Base-by-base conservation (phyloP, 2,888 invertebrate species). In the Hedychridium roseum region DNA sequence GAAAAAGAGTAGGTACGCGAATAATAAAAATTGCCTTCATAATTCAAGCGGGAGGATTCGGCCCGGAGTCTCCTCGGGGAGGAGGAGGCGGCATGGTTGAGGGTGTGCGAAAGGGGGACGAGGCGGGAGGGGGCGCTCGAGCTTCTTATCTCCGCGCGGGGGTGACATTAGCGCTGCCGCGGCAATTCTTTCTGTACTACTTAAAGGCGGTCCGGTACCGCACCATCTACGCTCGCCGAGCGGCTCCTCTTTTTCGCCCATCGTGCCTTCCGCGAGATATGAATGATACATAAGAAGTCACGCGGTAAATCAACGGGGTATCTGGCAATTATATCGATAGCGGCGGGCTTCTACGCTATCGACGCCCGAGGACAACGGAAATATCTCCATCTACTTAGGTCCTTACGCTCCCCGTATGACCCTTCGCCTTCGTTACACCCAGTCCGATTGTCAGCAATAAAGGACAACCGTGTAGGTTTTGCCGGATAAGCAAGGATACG, bases 11-110 rank as follows among this genome's bases (percentile, higher is more conserved):
- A 58, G 57, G 60, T 49, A 59, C 64, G 69, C 70, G 78, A 76
- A 78, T 76, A 78, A 79, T 78, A 79, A 79, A 79, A 79, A 79
- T 79, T 73, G 68, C 64, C 64, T 59, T 68, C 72, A 72, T 79
- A 78, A 78, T 58, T 76, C 78, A 78, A 65, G 64, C 67, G 70
- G 66, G 68, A 69, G 69, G 66, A 57, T 55, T 62, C 47, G 41
- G 55, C 52, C 51, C 49, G 64, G 61, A 68, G 56, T 53, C n/a
- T n/a, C 52, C 41, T 38, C 42, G 51, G 52, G 64, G 27, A 7
- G 6, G 17, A 42, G 18, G 34, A 31, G 9, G 2, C 7, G 11
- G 30, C 30, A 12, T n/a, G n/a, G n/a, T n/a, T n/a, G n/a, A n/a
- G 64, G 50, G 50, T 50, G 50, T 56, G 14, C n/a, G 37, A 28